Evolutionary conservation across 2,797 vertebrate genomes (phyloP).

Genomic region (Agapornis canus): DNA sequence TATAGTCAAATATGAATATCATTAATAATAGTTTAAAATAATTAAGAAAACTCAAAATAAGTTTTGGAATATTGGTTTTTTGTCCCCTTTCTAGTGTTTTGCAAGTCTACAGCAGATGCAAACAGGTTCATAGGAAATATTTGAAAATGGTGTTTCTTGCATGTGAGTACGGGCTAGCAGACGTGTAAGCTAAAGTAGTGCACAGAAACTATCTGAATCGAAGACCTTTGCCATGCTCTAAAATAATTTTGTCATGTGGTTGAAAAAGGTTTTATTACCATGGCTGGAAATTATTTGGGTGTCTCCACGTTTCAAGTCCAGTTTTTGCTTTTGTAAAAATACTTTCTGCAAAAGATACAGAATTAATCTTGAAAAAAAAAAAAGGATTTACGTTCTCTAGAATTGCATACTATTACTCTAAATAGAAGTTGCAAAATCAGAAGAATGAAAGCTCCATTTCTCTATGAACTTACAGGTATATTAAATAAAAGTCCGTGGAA

Average conservation of each 20-base stretch:
- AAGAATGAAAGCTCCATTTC: neutral
- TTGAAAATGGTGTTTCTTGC: accelerated
- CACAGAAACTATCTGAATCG: neutral
- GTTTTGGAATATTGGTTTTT: neutral
- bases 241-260: neutral
- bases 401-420: neutral
- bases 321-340: neutral
- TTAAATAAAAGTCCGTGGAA: neutral
- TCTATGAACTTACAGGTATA: neutral
- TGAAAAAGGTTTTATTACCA: neutral
- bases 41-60: neutral
- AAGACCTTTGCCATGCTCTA: accelerated
- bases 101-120: neutral
- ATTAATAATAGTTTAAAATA: neutral
- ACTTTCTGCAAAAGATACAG: neutral
- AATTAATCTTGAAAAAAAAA: neutral
- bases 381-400: neutral
- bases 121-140: neutral
- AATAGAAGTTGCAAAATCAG: neutral
- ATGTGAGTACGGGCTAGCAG: accelerated
- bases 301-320: neutral
- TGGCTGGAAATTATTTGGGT: neutral
- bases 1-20: neutral
- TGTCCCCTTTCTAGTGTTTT: neutral
- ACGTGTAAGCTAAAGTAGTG: neutral